phyloP scores from a whole-genome alignment of 2,888 invertebrate genomes.

The Drosophila eohydei region DNA sequence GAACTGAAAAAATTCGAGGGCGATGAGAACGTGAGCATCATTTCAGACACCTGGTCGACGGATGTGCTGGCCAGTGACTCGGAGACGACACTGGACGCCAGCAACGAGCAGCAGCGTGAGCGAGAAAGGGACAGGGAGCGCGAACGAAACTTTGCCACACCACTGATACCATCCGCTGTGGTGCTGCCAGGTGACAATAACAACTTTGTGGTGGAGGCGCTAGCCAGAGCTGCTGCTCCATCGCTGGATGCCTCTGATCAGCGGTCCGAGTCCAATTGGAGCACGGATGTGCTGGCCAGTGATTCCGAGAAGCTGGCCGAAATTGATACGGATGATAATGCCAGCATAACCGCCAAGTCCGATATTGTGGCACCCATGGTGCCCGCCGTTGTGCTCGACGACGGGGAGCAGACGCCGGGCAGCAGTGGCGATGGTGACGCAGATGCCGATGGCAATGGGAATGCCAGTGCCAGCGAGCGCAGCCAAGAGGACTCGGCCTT shows the following conservation, averaged over 20 bases:
- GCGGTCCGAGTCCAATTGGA: constrained; percentile 98
- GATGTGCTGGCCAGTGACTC: constrained; percentile 98
- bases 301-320: constrained; percentile 97
- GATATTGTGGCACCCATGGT: constrained; percentile 87
- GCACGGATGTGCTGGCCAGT: constrained; percentile 97
- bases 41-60: constrained; percentile 99
- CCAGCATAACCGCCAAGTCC: constrained; percentile 89
- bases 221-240: constrained; percentile 71
- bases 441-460: constrained; percentile 51
- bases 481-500: constrained; percentile 83
- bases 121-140: constrained; percentile 87
- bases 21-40: constrained; percentile 98
- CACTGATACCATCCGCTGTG: constrained; percentile 85
- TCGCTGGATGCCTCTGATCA: constrained; percentile 93
- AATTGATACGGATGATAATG: constrained; percentile 89
- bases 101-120: constrained; percentile 84
- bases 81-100: constrained; percentile 93
- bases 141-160: constrained; percentile 85
- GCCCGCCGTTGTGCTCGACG: constrained; percentile 59
- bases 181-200: constrained; percentile 85
- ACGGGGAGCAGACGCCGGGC: constrained; percentile 75
- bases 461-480: constrained; percentile 80
- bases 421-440: constrained; percentile 75
- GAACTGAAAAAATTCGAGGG: constrained; percentile 94
- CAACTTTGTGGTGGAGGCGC: constrained; percentile 82